Conservation (phyloP, 2,888 invertebrate genomes). For the Campoplex nolae region DNA sequence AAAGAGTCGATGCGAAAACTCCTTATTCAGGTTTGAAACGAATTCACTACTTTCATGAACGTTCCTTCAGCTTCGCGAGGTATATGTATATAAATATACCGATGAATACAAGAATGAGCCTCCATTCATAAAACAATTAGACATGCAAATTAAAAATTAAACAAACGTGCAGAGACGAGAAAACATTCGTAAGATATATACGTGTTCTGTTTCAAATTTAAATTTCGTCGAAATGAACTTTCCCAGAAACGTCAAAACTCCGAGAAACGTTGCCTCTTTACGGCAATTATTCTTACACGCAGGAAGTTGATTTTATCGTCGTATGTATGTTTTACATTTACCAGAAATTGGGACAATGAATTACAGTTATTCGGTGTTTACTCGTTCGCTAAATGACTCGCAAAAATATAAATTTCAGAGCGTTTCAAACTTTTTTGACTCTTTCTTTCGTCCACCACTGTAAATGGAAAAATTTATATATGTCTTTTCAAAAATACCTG, state of each 20-base stretch:
- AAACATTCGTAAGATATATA: background rate
- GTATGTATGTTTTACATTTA: background rate
- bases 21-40: background rate
- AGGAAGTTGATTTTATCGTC: background rate
- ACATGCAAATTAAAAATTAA: background rate
- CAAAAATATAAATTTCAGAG: background rate
- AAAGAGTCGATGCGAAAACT: background rate
- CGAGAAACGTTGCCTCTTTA: background rate
- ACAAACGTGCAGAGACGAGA: background rate
- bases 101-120: background rate
- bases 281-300: background rate
- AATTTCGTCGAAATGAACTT: background rate
- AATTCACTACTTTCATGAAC: background rate
- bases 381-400: background rate
- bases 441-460: background rate
- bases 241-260: background rate
- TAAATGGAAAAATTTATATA: background rate
- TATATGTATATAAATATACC: background rate
- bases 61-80: background rate
- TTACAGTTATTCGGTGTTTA: background rate
- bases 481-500: background rate
- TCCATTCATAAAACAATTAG: background rate
- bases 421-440: background rate
- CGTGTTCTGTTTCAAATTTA: background rate
- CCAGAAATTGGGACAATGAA: background rate